Conservation (phyloP, 1,140 invertebrate genomes). For the Cydia amplana region DNA sequence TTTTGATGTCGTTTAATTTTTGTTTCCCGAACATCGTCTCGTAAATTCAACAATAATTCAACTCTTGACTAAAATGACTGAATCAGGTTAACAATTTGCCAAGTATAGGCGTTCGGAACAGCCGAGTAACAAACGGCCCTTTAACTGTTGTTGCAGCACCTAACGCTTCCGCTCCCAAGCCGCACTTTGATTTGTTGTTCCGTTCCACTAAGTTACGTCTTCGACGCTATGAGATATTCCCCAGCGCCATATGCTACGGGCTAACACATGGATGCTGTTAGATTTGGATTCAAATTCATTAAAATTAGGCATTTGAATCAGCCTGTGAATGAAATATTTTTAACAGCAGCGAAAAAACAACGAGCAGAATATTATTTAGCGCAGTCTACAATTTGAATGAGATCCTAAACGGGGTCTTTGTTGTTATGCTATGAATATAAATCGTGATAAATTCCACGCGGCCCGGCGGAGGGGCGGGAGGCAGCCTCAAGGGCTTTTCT, state of each 20-base stretch:
- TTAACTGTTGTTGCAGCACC: constrained; percentile 67
- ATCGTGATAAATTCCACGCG: constrained; percentile 79
- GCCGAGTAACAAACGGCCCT: constrained; percentile 60
- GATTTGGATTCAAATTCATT: neutral
- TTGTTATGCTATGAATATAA: constrained; percentile 81
- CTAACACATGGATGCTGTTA: constrained; percentile 41
- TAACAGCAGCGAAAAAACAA: constrained; percentile 37
- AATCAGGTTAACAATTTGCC: constrained; percentile 29
- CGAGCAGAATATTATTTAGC: constrained; percentile 62
- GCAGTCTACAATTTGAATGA: constrained; percentile 71
- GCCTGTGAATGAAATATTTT: constrained; percentile 16
- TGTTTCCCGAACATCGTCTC: neutral
- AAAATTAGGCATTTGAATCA: neutral
- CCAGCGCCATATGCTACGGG: constrained; percentile 61
- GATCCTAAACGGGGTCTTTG: constrained; percentile 72
- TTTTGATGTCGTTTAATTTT: too few species aligned
- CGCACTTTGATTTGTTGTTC: constrained; percentile 73
- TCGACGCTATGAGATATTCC: constrained; percentile 56
- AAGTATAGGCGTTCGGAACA: constrained; percentile 38
- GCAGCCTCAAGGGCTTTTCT: constrained; percentile 76
- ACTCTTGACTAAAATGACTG: neutral
- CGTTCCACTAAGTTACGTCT: constrained; percentile 59
- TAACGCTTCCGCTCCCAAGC: constrained; percentile 68
- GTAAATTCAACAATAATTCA: neutral
- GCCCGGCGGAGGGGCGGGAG: constrained; percentile 49